Evolutionary conservation across 2,113 vertebrate species (phyloP).

Genomic region (Gobiocypris rarus): DNA sequence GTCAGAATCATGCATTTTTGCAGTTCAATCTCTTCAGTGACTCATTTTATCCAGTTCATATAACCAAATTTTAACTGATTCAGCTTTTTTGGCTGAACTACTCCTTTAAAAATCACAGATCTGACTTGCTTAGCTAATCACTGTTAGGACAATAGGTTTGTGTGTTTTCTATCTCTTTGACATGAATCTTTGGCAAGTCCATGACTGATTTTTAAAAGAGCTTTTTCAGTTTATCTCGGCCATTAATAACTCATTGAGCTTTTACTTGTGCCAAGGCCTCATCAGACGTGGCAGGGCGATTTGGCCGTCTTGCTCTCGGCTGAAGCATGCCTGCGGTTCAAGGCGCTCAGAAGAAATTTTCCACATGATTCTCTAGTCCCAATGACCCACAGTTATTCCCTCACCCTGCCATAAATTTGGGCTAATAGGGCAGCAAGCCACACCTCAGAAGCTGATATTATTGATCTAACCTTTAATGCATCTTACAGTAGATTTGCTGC

Average conservation of each 20-base stretch:
- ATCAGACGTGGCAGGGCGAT: constrained; percentile 17
- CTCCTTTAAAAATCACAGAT: neutral
- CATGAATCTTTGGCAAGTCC: neutral
- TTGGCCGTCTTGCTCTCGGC: neutral
- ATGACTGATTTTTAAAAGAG: neutral
- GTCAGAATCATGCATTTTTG: neutral
- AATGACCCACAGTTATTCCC: constrained; percentile 30
- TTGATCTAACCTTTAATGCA: neutral
- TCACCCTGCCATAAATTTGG: constrained; percentile 39
- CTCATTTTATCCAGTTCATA: no score
- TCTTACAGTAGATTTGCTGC: neutral
- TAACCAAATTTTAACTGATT: no score
- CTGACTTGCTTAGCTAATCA: neutral
- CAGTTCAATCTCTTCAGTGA: neutral
- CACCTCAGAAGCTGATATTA: constrained; percentile 4
- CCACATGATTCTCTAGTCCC: constrained; percentile 41
- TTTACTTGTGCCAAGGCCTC: constrained; percentile 8
- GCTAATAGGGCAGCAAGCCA: constrained; percentile 31
- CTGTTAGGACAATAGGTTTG: neutral
- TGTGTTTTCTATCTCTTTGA: neutral
- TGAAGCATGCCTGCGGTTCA: constrained; percentile 26
- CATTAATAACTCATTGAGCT: neutral
- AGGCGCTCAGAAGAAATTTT: constrained; percentile 37
- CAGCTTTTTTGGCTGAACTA: neutral
- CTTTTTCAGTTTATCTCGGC: no score